phyloP scores from a whole-genome alignment of 2,113 vertebrate species.

The Pionites leucogaster region DNA sequence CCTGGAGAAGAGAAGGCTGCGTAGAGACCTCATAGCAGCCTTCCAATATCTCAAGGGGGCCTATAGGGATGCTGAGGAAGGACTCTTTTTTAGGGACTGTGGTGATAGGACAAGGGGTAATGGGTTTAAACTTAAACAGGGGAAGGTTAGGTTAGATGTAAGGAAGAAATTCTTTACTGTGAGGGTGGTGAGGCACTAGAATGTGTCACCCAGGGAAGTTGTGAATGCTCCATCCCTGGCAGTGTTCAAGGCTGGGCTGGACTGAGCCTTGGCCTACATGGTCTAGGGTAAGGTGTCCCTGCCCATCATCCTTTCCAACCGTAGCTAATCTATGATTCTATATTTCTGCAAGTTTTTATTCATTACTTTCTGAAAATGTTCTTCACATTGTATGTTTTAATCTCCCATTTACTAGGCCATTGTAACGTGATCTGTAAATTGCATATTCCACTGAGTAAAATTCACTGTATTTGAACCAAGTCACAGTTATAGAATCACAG shows the following conservation, averaged over 20 bases:
- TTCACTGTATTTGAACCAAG: not conserved
- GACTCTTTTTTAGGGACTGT: no score
- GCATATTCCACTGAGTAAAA: not conserved
- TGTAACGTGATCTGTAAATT: not conserved
- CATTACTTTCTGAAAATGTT: not conserved
- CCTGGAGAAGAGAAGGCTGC: no score
- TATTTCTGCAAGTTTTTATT: not conserved
- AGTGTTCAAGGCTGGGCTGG: not conserved
- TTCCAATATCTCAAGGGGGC: no score
- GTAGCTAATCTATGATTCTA: not conserved
- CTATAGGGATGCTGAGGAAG: no score
- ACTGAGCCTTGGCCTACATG: not conserved
- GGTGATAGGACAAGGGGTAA: no score
- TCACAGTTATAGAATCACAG: not conserved
- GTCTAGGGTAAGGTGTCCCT: not conserved
- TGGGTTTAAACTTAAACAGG: no score
- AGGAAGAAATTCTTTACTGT: not conserved
- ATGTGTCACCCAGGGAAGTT: not conserved
- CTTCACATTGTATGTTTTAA: not conserved
- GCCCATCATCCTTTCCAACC: not conserved
- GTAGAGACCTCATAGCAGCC: not conserved
- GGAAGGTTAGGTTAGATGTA: not conserved
- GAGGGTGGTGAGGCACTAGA: not conserved
- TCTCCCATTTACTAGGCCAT: not conserved
- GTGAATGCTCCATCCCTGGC: not conserved